These are phyloP conservation scores for Incurvaria masculella DNA, from an alignment of 2,888 invertebrate species.

Conservation along the genomic window DNA sequence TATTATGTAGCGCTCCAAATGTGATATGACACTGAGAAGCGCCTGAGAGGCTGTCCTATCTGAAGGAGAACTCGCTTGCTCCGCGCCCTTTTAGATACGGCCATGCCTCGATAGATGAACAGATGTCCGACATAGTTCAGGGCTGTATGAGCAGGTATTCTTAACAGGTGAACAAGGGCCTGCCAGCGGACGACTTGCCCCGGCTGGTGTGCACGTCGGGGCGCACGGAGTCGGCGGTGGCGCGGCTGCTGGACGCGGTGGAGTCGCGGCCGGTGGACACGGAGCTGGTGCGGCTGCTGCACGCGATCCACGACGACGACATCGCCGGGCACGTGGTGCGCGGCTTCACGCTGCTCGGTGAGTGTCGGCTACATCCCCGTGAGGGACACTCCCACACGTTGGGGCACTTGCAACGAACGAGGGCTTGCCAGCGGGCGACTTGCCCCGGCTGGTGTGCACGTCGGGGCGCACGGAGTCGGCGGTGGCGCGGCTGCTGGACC, in stretches of 20 bases:
- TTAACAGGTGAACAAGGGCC: conserved; percentile 51
- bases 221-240: conserved; percentile 74
- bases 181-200: conserved; percentile 64
- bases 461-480: conserved; percentile 81
- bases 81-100: too few species aligned
- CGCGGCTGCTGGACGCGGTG: conserved; percentile 61
- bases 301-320: conserved; percentile 56
- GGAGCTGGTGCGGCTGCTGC: conserved; percentile 59
- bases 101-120: too few species aligned
- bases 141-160: too few species aligned
- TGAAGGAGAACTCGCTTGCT: too few species aligned
- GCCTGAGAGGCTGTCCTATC: too few species aligned
- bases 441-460: conserved; percentile 69
- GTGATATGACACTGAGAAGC: too few species aligned
- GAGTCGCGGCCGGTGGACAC: conserved; percentile 59
- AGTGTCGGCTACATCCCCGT: too few species aligned
- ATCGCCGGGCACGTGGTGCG: conserved; percentile 68
- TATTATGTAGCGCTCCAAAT: too few species aligned
- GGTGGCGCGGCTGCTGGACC: conserved; percentile 61
- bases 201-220: conserved; percentile 74
- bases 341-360: conserved; percentile 64
- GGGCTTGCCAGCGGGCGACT: conserved; percentile 59
- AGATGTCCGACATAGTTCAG: too few species aligned
- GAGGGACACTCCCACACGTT: too few species aligned
- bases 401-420: too few species aligned